phyloP scores from a whole-genome alignment of 2,113 vertebrate genomes.

The Atherinomorus stipes region DNA sequence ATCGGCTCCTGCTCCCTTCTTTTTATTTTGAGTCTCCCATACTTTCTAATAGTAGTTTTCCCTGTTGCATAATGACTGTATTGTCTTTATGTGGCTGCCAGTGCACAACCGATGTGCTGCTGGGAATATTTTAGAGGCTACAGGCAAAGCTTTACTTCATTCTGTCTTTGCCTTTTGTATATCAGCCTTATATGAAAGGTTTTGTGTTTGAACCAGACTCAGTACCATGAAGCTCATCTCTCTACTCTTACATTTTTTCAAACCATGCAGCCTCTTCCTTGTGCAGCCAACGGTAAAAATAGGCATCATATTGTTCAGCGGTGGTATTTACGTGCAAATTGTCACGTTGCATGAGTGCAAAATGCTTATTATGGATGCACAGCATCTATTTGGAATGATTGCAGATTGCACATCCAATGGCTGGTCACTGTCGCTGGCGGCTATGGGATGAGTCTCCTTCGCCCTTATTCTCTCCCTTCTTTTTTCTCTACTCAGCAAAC shows the following conservation, averaged over 20 bases:
- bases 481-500: slow-evolving; percentile 59
- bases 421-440: slow-evolving; percentile 75
- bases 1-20: slow-evolving; percentile 41
- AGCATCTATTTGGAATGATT: slow-evolving; percentile 81
- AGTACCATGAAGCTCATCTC: slow-evolving; percentile 17
- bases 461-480: slow-evolving; percentile 36
- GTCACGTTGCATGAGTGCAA: slow-evolving; percentile 70
- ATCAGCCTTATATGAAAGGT: slow-evolving; percentile 5
- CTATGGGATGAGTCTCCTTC: slow-evolving; percentile 64
- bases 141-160: slow-evolving; percentile 11
- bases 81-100: slow-evolving; percentile 39
- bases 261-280: slow-evolving; percentile 28
- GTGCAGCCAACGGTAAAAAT: slow-evolving; percentile 57
- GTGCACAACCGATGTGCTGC: slow-evolving; percentile 19
- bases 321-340: slow-evolving; percentile 79
- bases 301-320: slow-evolving; percentile 61
- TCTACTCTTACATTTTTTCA: neutral
- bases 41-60: slow-evolving; percentile 55
- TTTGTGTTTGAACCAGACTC: neutral
- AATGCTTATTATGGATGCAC: slow-evolving; percentile 80
- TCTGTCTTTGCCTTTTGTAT: neutral
- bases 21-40: slow-evolving; percentile 40
- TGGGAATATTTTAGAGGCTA: slow-evolving; percentile 14
- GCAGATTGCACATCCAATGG: slow-evolving; percentile 73
- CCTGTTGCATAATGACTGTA: slow-evolving; percentile 53